Evolutionary conservation across 2,113 vertebrate species (phyloP), one percentile per base, ranked within the genome.

Genomic region (Ictalurus punctatus): DNA sequence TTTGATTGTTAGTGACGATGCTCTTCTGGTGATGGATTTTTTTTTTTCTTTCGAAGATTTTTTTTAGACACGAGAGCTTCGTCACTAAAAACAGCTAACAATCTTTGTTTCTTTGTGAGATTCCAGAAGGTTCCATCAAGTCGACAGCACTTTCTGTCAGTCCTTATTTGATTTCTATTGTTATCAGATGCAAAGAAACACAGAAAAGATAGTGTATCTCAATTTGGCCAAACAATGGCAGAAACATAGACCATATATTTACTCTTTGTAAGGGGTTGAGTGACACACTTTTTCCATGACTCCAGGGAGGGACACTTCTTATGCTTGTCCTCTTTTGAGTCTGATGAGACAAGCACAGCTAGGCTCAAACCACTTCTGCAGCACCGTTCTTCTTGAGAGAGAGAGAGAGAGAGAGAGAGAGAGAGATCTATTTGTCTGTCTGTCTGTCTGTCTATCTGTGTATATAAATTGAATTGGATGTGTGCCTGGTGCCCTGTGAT

Each of bases 251-350:
- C 48, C 71, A 74, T 73, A 79, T 85, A 79, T 88, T 73, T 74
- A 79, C 86, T 90, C 89, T 89, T 89, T 81, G 80, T 48, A 82
- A 87, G 6, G 10, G 82, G 67, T 84, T 87, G 90, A n/a, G 89
- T 94, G 94, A 95, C 90, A 89, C 89, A 88, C 88, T 85, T 90
- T 93, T 93, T 92, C 93, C 90, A 87, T 90, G 87, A 90, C 86
- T 91, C 52, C 83, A 58, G 54, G 74, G 82, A 88, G 56, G 83
- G 71, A 78, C 59, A 83, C 89, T 59, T 89, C 78, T 91, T 89
- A 88, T 89, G 92, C 87, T 88, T 6, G 76, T 87, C 48, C 67
- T 89, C 71, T 67, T 76, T 89, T 65, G 56, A 34, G 79, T 78
- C 71, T 84, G 82, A 69, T 79, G 71, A 90, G 87, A 84, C 6